Evolutionary conservation across 1,140 invertebrate genomes (phyloP).

Genomic region (Atta colombica): DNA sequence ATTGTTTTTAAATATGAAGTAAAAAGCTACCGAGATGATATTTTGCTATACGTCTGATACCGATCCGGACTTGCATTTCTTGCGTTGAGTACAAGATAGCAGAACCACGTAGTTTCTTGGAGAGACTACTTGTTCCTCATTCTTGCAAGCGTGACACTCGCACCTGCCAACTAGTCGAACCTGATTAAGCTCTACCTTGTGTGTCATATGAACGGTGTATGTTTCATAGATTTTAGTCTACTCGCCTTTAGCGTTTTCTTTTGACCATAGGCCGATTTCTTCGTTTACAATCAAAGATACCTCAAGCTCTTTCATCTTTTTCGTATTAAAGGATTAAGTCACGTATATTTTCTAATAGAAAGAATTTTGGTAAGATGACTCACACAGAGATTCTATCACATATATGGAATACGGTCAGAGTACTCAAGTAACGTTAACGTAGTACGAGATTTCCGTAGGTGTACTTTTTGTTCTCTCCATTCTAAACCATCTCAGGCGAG

Average conservation of each 20-base stretch:
- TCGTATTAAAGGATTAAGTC: conserved; percentile 31
- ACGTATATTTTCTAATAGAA: conserved; percentile 21
- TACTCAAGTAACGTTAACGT: background rate
- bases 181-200: conserved; percentile 86
- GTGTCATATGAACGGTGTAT: conserved; percentile 78
- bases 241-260: conserved; percentile 32
- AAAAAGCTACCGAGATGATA: conserved; percentile 71
- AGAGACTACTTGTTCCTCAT: conserved; percentile 68
- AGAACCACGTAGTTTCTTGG: conserved; percentile 71
- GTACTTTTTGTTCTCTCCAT: conserved; percentile 32
- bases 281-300: conserved; percentile 32
- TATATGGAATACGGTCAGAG: background rate
- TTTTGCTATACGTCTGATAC: conserved; percentile 75
- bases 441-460: background rate
- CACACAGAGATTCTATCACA: background rate
- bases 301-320: conserved; percentile 29
- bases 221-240: conserved; percentile 59
- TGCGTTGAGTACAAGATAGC: conserved; percentile 36
- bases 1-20: background rate
- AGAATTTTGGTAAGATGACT: conserved; percentile 10
- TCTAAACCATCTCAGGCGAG: background rate
- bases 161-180: conserved; percentile 86
- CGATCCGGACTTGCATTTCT: conserved; percentile 64
- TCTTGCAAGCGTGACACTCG: conserved; percentile 76
- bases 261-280: conserved; percentile 31